Evolutionary conservation across 1,140 invertebrate species (phyloP), one percentile per base, ranked within the genome.

Genomic region (Nomia melanderi): DNA sequence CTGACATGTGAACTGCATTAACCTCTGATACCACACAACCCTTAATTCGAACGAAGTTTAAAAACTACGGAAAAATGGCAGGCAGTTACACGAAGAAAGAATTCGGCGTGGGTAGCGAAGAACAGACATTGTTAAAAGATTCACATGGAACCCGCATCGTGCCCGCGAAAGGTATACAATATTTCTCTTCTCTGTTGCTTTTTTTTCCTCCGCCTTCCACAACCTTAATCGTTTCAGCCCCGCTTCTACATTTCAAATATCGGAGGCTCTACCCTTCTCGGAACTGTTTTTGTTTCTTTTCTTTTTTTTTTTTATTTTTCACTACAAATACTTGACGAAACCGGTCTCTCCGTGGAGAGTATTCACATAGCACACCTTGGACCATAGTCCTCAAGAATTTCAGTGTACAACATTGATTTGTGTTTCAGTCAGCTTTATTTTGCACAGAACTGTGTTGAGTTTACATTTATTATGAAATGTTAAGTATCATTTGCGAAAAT

Each of bases 71-170:
- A 79, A 86, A 88, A 86, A 92, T 92, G 91, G 90, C 91, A 72
- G 91, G 90, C 54, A 92, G 86, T 54, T 92, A 92, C 66, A 92
- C 89, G 54, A 92, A 90, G 74, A 92, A 91, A 62, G 91, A 92
- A 67, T 91, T 88, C 66, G 77, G 85, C 41, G 57, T 81, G 23
- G 90, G 89, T 23, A 88, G 88, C 0, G 91, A 92, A 60, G 90
- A 92, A 67, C 90, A 92, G 53, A 92, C 89, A 4, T 86, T 92
- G 14, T 75, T 92, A 1, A 90, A 90, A 77, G 90, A 91, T 39
- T 86, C 88, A 0, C 91, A 91, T 65, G 90, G 88, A 23, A 86
- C 87, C 70, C 82, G 88, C 41, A 88, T 91, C 27, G 67, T 91
- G 7, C 81, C 82, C 65, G 59, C 83, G 0, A 92, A 91, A 86